Evolutionary conservation across 2,113 vertebrate species (phyloP), one percentile per base, ranked within the genome.

Genomic region (Microcebus lehilahytsara): DNA sequence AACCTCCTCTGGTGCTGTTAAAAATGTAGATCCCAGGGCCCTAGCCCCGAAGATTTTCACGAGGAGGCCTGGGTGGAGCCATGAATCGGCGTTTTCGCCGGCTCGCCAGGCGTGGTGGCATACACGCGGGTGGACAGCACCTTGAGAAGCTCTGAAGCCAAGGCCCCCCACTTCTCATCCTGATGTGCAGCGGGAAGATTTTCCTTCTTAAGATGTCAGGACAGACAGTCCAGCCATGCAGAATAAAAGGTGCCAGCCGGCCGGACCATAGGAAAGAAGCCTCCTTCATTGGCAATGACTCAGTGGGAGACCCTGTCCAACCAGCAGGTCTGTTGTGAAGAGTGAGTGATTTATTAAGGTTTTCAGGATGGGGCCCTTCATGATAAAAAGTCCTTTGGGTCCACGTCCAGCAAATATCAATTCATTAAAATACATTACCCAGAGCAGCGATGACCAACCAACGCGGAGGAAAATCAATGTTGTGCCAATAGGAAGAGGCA

Each of bases 331-430:
- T n/a, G 17, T 6, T 87, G 34, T 58, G 53, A 83, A 89, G 7
- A 53, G 32, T 9, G 12, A 77, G 30, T 88, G 79, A 97, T 64
- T 95, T 92, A 80, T 83, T 40, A 87, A 93, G 53, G 84, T 62
- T 84, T 91, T 87, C 49, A n/a, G 42, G n/a, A 87, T 34, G 46
- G 85, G 75, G 56, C 51, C 79, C 53, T 88, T 78, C 30, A 32
- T 40, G 46, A 89, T 79, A 93, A 97, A 93, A 93, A 87, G 42
- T 87, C 89, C 60, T 97, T 56, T 95, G 92, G 90, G 93, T 89
- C 91, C 72, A 89, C 0, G 3, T 81, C 89, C 89, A 92, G 67
- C 89, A 95, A 96, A 85, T 37, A 72, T 80, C 53, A 67, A 92
- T 92, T 95, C 86, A 95, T 92, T 98, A 95, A 49, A 69, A 85